Evolutionary conservation across 1,140 invertebrate genomes (phyloP), one percentile per base, ranked within the genome.

Genomic region (Caerostris darwini): DNA sequence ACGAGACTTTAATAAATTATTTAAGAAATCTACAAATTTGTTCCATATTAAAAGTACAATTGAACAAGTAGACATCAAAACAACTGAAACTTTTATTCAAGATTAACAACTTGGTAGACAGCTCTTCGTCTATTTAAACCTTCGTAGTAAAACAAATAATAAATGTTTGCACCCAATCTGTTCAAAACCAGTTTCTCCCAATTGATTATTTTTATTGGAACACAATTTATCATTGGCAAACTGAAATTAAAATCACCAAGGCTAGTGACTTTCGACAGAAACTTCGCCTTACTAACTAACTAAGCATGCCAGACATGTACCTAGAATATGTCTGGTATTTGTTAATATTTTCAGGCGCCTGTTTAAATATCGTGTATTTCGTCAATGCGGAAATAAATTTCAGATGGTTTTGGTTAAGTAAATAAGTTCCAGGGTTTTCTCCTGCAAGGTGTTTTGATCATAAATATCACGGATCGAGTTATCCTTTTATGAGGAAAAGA

Each of bases 291-390:
- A 64, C 12, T 14, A 2, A 12, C 10, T 17, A 64, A 17, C 14
- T 64, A 17, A 64, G 61, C 61, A 17, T 64, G 14, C 10, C 5
- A 64, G 61, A 19, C 69, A 10, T 77, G 19, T 8, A 34, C 69
- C 69, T 77, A 2, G 34, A 77, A 77, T 10, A 10, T 10, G 69
- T 77, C 69, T 77, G 69, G 69, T 34, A 77, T 77, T 34, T 64
- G 61, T 64, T 77, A 77, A 77, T 77, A 77, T 77, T 77, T 77
- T 34, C 19, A 77, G 19, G 7, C 69, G 69, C 69, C 69, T 77
- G 69, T 10, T 77, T 77, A 77, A 19, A 77, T 34, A 77, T 34
- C n/a, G 12, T 34, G 34, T 34, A 77, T 53, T 77, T 77, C 69
- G 34, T 34, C 34, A 77, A 34, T 34, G 69, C 34, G 34, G 69